Evolutionary conservation across 2,888 invertebrate species (phyloP).

Genomic region (Coelinius sp.): DNA sequence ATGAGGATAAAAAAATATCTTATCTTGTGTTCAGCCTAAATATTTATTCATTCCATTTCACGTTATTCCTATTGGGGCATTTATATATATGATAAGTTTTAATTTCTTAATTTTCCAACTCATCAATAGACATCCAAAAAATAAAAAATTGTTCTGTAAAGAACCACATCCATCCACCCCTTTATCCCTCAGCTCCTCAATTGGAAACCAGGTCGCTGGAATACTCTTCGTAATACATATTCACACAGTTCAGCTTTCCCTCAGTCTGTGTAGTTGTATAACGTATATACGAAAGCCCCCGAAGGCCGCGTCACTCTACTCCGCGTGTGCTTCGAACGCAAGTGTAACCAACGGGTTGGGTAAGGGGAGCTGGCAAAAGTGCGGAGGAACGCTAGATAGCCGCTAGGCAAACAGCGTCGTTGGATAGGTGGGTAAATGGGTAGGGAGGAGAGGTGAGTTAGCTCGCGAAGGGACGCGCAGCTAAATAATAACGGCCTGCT

Average conservation of each 20-base stretch:
- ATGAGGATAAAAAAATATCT: neutral
- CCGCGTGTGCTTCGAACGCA: constrained; percentile 14
- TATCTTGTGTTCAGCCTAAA: neutral
- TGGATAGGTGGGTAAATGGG: neutral
- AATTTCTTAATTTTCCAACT: too few relatives aligned
- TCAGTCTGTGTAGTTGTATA: neutral
- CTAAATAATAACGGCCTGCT: constrained; percentile 65
- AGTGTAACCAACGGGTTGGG: constrained; percentile 2
- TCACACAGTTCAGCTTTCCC: too few relatives aligned
- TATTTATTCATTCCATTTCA: too few relatives aligned
- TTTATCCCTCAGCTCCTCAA: neutral
- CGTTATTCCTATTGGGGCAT: too few relatives aligned
- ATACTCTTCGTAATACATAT: neutral
- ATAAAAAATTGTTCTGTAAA: too few relatives aligned
- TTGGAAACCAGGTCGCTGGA: neutral
- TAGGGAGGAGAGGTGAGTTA: constrained; percentile 56
- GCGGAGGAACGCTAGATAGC: constrained; percentile 28
- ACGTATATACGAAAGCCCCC: neutral
- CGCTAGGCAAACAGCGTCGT: constrained; percentile 40
- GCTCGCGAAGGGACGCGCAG: constrained; percentile 65
- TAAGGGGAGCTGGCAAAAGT: neutral
- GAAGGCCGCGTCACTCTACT: constrained; percentile 12
- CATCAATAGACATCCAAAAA: too few relatives aligned
- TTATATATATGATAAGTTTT: too few relatives aligned
- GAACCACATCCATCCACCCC: too few relatives aligned